Evolutionary conservation across 2,113 vertebrate species (phyloP), one percentile per base, ranked within the genome.

Genomic region (Hippocampus guttulatus): DNA sequence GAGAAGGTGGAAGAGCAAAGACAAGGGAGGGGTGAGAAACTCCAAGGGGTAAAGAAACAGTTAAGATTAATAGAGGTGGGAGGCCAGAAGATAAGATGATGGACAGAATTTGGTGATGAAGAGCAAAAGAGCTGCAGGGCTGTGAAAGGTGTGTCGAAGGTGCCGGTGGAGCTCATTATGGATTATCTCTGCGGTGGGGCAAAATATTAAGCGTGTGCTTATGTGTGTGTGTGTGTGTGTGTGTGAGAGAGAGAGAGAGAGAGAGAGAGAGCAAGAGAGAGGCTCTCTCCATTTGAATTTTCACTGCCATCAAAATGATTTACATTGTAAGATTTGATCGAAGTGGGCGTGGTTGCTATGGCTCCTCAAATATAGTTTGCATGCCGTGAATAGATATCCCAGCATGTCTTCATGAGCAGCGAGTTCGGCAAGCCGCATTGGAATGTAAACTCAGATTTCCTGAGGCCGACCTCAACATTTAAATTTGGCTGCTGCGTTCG

Each of bases 11-110:
- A 78, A 47, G 66, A 73, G 74, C 62, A 79, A 72, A 84, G 72
- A 67, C 2, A 40, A 75, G 55, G 58, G 76, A 70, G 66, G 69
- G 25, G 73, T 8, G 15, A 47, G 51, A 67, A 64, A 71, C 70
- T 72, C 78, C 33, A 75, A 73, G 66, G 73, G 41, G 69, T 71
- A 69, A 70, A 77, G 77, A 77, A 84, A 82, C 71, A 71, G 81
- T 83, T 82, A 80, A 80, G 79, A 79, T 85, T 88, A 89, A 88
- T 87, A 71, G 87, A 88, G 88, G 85, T 88, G 88, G 86, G 79
- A 82, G 85, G 87, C 73, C 77, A 73, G 81, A 62, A 74, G 88
- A 88, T 88, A 86, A 85, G 82, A 88, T 82, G 81, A 88, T 76
- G 82, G 84, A 80, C 83, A 85, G 83, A 88, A 81, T 80, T 80